phyloP scores from a whole-genome alignment of 1,140 invertebrate genomes.

The Druon quercuslanigerum region DNA sequence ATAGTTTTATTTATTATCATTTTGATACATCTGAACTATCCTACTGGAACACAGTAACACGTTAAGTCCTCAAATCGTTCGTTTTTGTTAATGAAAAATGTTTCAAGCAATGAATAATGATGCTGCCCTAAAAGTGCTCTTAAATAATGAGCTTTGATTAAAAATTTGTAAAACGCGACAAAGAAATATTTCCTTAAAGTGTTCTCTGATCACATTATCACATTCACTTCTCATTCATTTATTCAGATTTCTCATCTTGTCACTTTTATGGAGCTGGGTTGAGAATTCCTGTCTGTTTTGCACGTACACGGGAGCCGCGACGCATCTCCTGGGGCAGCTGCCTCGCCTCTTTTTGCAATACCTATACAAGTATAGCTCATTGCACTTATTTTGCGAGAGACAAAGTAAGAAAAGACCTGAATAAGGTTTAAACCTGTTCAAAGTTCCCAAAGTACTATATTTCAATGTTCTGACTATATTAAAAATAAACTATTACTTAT shows the following conservation, averaged over 20 bases:
- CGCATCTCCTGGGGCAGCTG: constrained; percentile 62
- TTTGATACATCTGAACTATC: too few relatives aligned
- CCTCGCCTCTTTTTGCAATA: constrained; percentile 55
- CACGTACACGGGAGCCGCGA: constrained; percentile 57
- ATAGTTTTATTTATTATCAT: too few relatives aligned
- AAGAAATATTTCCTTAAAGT: too few relatives aligned
- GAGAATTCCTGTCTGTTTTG: constrained; percentile 62
- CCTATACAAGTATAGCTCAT: constrained; percentile 39
- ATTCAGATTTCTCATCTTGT: neutral
- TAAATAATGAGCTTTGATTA: too few relatives aligned
- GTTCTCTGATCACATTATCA: neutral
- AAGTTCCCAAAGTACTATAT: neutral
- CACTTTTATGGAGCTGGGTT: constrained; percentile 42
- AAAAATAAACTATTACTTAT: neutral
- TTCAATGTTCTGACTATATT: neutral
- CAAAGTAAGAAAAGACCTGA: constrained; percentile 52
- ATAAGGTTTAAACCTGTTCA: constrained; percentile 34
- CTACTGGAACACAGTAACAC: too few relatives aligned
- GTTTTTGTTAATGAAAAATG: too few relatives aligned
- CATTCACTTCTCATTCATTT: neutral
- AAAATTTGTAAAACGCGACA: too few relatives aligned
- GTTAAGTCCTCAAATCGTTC: too few relatives aligned
- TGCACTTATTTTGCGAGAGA: constrained; percentile 47
- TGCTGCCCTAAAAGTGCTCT: too few relatives aligned
- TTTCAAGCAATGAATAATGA: too few relatives aligned